Evolutionary conservation across 2,797 vertebrate species (phyloP), one percentile per base, ranked within the genome.

Genomic region (Psittacula echo): DNA sequence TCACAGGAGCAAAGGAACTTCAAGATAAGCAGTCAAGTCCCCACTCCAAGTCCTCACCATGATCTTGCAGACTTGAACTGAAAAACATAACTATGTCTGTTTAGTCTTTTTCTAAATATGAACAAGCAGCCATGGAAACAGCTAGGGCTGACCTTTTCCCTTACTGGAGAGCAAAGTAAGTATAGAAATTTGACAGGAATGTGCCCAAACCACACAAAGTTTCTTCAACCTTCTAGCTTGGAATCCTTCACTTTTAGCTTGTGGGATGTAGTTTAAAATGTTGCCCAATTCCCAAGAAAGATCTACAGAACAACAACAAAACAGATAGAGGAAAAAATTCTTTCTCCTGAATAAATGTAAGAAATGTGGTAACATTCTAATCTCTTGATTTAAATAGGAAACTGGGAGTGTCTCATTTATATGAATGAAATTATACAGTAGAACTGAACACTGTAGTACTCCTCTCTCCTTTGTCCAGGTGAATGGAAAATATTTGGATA

Each of bases 121-220:
- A 93, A 60, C 56, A 74, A 89, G 65, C 47, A 89, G n/a, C 37
- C 51, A 26, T 54, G 44, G 85, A 94, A 94, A 80, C 47, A 87
- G n/a, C 50, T 51, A 41, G 14, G 19, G 21, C 11, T 87, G 54
- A 79, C 71, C 34, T 92, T 74, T 68, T 79, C 24, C 51, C 34
- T 76, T 72, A 66, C 0, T 73, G 30, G 26, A 86, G 26, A 85
- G 68, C 29, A 83, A 77, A 50, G 45, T 27, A 80, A 72, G 27
- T 10, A 50, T 1, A 54, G 68, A 72, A 75, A 48, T 58, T 61
- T 75, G 39, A 61, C 48, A 72, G 82, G 53, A 94, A 66, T 18
- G 21, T 47, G 67, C 60, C 15, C 68, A 51, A 85, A 91, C 71
- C 34, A 73, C 11, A 32, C 50, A 26, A 67, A 48, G 4, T 79